Conservation (phyloP, 2,888 invertebrate species). For the Epistrophella euchroma region DNA sequence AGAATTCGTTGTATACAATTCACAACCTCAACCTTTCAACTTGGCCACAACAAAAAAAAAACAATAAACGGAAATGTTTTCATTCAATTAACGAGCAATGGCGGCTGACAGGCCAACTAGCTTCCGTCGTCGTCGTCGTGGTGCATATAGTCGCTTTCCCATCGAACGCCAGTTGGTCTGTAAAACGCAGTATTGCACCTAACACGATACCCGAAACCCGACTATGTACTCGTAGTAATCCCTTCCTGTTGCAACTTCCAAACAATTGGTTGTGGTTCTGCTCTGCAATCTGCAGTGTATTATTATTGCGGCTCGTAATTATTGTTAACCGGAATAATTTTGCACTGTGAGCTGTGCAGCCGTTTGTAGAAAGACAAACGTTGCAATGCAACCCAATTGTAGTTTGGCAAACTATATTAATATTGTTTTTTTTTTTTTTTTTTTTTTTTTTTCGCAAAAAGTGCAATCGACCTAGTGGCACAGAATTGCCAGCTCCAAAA, state of each 20-base stretch:
- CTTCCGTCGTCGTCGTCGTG: background rate
- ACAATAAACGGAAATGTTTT: conserved; percentile 59
- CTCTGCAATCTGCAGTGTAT: conserved; percentile 39
- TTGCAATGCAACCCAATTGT: conserved; percentile 46
- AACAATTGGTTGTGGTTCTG: conserved; percentile 16
- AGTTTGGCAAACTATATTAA: conserved; percentile 30
- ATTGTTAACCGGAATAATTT: conserved; percentile 58
- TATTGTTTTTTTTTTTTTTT: too few relatives aligned
- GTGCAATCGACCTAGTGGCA: conserved; percentile 72
- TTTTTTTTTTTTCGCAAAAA: conserved; percentile 31
- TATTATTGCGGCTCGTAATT: conserved; percentile 49
- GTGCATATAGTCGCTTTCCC: conserved; percentile 10
- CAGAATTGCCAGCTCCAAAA: conserved; percentile 63
- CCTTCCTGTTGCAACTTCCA: background rate
- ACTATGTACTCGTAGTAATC: background rate
- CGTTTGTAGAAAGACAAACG: conserved; percentile 31
- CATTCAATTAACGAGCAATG: conserved; percentile 58
- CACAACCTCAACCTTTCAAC: conserved; percentile 33
- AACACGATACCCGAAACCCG: too few relatives aligned
- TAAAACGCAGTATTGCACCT: conserved; percentile 29
- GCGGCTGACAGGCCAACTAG: conserved; percentile 38
- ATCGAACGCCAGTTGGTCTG: conserved; percentile 56
- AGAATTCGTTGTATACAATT: background rate
- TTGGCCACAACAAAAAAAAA: conserved; percentile 27
- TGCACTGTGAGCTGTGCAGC: conserved; percentile 36